Conservation (phyloP, 1,140 invertebrate species). For the Phthorimaea operculella region DNA sequence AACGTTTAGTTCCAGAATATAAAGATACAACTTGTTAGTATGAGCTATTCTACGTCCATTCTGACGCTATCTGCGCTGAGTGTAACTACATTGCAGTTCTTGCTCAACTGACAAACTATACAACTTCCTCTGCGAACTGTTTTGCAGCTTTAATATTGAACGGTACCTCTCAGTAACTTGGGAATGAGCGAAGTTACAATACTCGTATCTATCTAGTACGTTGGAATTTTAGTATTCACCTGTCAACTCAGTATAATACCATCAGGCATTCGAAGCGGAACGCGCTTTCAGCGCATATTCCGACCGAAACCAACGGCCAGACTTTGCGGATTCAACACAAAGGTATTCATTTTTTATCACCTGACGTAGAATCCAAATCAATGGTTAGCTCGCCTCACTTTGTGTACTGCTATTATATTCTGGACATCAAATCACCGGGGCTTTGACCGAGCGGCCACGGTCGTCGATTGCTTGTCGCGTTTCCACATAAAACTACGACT, state of each 20-base stretch:
- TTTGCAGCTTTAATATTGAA: no score
- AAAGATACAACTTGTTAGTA: not conserved
- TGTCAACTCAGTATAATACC: constrained; percentile 41
- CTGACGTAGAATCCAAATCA: constrained; percentile 49
- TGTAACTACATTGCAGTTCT: not conserved
- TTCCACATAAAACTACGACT: constrained; percentile 35
- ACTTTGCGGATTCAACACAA: constrained; percentile 53
- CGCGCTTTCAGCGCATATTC: constrained; percentile 22
- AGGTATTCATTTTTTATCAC: constrained; percentile 50
- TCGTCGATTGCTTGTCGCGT: constrained; percentile 17
- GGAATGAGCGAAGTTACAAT: no score
- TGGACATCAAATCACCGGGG: constrained; percentile 16
- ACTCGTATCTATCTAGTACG: no score
- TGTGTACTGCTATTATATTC: constrained; percentile 55
- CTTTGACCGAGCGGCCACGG: constrained; percentile 5
- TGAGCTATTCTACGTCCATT: not conserved
- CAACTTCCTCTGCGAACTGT: no score
- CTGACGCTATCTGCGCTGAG: not conserved
- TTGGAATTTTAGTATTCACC: constrained; percentile 47
- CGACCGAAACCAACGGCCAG: constrained; percentile 40
- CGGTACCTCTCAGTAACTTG: no score
- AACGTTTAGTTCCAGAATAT: constrained; percentile 10
- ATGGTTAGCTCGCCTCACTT: constrained; percentile 57
- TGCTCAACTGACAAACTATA: no score
- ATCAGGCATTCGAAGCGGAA: constrained; percentile 27